Conservation (phyloP, 2,888 invertebrate species). For the Drosophila longiperda region DNA sequence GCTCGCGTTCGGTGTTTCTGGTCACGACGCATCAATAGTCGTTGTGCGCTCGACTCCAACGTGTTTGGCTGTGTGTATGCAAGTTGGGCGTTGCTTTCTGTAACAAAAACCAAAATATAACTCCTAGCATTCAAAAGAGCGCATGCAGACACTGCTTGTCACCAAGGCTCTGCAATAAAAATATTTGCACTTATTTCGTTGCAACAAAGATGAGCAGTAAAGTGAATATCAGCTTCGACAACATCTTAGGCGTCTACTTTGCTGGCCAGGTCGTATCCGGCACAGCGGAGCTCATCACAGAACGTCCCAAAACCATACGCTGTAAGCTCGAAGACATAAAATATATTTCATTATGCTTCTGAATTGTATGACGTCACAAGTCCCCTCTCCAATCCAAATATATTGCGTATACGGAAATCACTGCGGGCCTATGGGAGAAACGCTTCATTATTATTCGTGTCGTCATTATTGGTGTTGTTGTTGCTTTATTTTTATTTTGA, state of each 20-base stretch:
- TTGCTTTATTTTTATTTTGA: conserved; percentile 29
- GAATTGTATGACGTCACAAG: conserved; percentile 62
- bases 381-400: conserved; percentile 42
- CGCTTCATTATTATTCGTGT: conserved; percentile 48
- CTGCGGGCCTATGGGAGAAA: conserved; percentile 13
- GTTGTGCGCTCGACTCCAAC: conserved; percentile 8
- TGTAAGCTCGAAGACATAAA: conserved; percentile 69
- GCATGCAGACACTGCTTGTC: conserved; percentile 46
- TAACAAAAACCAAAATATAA: conserved; percentile 29
- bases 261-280: conserved; percentile 84
- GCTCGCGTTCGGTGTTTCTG: conserved; percentile 46
- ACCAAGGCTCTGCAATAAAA: conserved; percentile 27
- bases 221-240: conserved; percentile 83
- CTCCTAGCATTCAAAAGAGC: conserved; percentile 2
- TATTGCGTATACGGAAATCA: conserved; percentile 52
- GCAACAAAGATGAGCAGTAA: conserved; percentile 79
- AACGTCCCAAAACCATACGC: conserved; percentile 83
- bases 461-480: conserved; percentile 48
- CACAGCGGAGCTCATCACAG: conserved; percentile 82
- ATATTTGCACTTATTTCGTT: neutral
- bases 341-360: conserved; percentile 21
- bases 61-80: neutral
- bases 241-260: conserved; percentile 82
- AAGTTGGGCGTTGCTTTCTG: conserved; percentile 26
- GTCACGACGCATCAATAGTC: conserved; percentile 19